Evolutionary conservation across 2,797 vertebrate genomes (phyloP).

Genomic region (Prunella strophiata): DNA sequence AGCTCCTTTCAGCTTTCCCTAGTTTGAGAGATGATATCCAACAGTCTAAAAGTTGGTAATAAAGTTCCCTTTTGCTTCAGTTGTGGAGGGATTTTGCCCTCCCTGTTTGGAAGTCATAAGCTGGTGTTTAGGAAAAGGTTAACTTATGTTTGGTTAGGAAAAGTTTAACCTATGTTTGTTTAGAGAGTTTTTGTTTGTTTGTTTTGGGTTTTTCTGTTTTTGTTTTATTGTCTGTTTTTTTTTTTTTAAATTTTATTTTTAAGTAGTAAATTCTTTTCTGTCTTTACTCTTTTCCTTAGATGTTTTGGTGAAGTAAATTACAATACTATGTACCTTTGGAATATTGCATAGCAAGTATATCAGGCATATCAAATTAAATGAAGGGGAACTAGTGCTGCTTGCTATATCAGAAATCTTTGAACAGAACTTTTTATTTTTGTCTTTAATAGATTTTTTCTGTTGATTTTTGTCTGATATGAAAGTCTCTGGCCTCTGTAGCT

Average conservation of each 20-base stretch:
- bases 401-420: background rate
- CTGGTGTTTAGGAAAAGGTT: background rate
- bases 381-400: background rate
- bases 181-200: background rate
- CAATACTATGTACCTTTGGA: background rate
- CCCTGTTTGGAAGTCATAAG: background rate
- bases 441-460: background rate
- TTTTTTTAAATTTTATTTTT: background rate
- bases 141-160: background rate
- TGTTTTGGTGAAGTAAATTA: background rate
- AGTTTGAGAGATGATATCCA: background rate
- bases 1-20: background rate
- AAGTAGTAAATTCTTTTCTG: background rate
- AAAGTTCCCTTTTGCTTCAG: background rate
- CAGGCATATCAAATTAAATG: background rate
- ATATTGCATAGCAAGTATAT: background rate
- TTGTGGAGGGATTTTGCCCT: background rate
- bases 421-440: background rate
- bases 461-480: background rate
- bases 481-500: background rate
- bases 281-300: background rate
- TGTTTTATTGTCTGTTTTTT: rapidly evolving
- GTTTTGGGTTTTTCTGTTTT: background rate
- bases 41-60: background rate
- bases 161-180: background rate